Conservation (phyloP, 2,888 invertebrate genomes). For the Drosophila dives region DNA sequence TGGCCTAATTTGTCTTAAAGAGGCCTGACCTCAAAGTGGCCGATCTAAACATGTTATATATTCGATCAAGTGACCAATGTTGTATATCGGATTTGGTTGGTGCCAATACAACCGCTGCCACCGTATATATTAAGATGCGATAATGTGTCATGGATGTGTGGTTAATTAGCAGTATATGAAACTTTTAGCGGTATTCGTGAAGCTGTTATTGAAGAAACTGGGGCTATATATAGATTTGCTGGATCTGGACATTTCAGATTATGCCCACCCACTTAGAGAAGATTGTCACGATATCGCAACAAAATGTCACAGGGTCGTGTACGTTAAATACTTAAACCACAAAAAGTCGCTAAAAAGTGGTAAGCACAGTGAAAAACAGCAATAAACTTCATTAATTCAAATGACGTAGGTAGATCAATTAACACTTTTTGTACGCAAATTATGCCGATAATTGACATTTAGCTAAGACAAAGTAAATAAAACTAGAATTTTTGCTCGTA, state of each 20-base stretch:
- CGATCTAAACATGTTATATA: neutral
- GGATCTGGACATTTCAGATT: slow-evolving; percentile 12
- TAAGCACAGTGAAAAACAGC: slow-evolving; percentile 32
- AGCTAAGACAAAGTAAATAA: slow-evolving; percentile 20
- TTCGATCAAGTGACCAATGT: neutral
- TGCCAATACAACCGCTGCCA: slow-evolving; percentile 26
- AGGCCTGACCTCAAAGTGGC: neutral
- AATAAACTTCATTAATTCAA: slow-evolving; percentile 49
- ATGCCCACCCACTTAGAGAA: slow-evolving; percentile 61
- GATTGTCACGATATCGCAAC: slow-evolving; percentile 58
- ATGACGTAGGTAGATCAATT: slow-evolving; percentile 65
- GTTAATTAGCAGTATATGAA: slow-evolving; percentile 31
- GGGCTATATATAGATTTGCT: slow-evolving; percentile 46
- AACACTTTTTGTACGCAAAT: slow-evolving; percentile 48
- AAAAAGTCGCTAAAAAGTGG: slow-evolving; percentile 57
- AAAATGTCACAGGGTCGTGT: slow-evolving; percentile 42
- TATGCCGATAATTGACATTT: slow-evolving; percentile 32
- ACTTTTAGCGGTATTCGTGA: slow-evolving; percentile 29
- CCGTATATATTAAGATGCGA: slow-evolving; percentile 30
- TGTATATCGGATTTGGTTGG: slow-evolving; percentile 1
- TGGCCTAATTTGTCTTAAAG: neutral
- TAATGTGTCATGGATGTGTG: slow-evolving; percentile 37
- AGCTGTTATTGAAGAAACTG: slow-evolving; percentile 36
- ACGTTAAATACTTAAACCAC: slow-evolving; percentile 52
- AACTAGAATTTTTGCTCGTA: slow-evolving; percentile 2